Percentiles rank a stretch among this genome's conserved stretches.
phyloP scores from a whole-genome alignment of 1,140 invertebrate species.

The Panonychus citri region DNA sequence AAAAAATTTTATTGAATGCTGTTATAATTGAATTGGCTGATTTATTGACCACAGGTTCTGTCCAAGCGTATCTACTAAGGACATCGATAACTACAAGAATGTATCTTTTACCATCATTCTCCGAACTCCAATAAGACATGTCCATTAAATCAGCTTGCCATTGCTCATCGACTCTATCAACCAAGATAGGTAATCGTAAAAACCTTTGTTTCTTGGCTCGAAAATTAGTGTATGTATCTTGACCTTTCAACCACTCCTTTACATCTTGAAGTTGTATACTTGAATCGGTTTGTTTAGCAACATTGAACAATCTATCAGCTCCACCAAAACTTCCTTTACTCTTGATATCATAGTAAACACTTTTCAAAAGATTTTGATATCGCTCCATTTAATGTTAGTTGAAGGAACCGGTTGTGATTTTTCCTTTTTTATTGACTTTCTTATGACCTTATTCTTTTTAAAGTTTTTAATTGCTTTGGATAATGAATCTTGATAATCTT shows the following conservation, averaged over 20 bases:
- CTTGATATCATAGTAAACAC: neutral
- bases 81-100: neutral
- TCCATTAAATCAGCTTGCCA: neutral
- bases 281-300: neutral
- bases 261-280: neutral
- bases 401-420: no score
- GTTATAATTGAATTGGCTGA: neutral
- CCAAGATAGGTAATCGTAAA: neutral
- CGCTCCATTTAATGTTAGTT: no score
- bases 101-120: neutral
- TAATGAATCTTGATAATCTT: no score
- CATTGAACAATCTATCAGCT: neutral
- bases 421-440: no score
- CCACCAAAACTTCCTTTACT: neutral
- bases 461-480: no score
- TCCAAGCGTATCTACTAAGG: neutral
- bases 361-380: neutral
- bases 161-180: neutral
- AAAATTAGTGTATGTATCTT: neutral
- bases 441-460: no score
- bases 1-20: neutral
- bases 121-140: neutral
- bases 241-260: neutral
- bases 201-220: neutral
- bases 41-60: neutral